Percentiles rank a stretch among this genome's conserved stretches.
Conservation (phyloP, 2,113 vertebrate species). For the Brachyhypopomus occidentalis region DNA sequence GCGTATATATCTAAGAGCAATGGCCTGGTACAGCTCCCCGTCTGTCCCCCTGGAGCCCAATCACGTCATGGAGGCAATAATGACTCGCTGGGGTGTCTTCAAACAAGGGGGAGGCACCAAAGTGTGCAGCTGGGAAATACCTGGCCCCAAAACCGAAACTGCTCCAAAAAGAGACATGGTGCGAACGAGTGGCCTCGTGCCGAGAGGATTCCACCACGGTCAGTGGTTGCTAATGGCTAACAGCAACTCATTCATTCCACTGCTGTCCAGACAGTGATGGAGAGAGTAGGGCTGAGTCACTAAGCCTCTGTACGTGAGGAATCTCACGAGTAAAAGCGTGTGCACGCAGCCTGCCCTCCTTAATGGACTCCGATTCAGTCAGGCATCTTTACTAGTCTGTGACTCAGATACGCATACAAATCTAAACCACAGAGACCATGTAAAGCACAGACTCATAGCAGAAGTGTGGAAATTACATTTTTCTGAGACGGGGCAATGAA, state of each 20-base stretch:
- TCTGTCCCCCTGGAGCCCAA: background rate
- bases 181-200: background rate
- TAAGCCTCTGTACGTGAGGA: conserved; percentile 65
- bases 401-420: conserved; percentile 59
- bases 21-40: background rate
- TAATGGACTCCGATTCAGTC: no score
- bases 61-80: background rate
- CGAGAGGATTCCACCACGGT: background rate
- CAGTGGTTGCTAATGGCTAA: background rate
- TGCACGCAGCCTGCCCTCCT: background rate
- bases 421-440: background rate
- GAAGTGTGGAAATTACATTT: background rate
- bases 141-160: background rate
- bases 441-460: background rate
- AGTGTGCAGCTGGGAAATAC: background rate
- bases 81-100: background rate
- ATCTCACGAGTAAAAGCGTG: conserved; percentile 60
- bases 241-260: background rate
- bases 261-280: background rate
- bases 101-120: background rate
- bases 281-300: background rate
- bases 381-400: background rate
- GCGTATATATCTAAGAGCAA: background rate
- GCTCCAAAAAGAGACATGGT: background rate
- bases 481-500: background rate